Percentiles rank a stretch among this genome's conserved stretches.
phyloP scores from a whole-genome alignment of 2,888 invertebrate genomes.

The Ophioninae sp. region DNA sequence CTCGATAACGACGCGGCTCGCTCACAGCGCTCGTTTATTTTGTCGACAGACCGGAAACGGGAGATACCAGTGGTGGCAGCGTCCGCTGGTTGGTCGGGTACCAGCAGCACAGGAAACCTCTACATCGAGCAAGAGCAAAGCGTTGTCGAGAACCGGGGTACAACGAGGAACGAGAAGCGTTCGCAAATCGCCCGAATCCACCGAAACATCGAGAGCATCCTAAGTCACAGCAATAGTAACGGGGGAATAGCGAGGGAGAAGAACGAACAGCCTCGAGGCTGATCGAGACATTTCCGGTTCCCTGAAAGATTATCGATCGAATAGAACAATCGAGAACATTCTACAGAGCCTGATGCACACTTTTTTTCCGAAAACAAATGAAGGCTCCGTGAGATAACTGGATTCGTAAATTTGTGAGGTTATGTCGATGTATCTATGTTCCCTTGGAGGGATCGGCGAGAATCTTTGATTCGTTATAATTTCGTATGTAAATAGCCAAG shows the following conservation, averaged over 20 bases:
- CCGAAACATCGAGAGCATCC: constrained; percentile 76
- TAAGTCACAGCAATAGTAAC: constrained; percentile 69
- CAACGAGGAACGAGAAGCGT: constrained; percentile 68
- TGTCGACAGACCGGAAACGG: constrained; percentile 75
- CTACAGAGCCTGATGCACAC: too few species aligned
- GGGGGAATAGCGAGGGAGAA: constrained; percentile 13
- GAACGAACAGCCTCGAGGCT: constrained; percentile 10
- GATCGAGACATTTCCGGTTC: background rate
- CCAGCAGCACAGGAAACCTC: constrained; percentile 71
- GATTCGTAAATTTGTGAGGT: too few species aligned
- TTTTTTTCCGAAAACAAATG: background rate
- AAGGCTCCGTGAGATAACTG: too few species aligned
- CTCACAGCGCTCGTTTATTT: constrained; percentile 47
- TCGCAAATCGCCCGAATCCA: constrained; percentile 75
- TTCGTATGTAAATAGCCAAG: constrained; percentile 40
- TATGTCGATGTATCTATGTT: too few species aligned
- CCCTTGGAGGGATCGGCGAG: background rate
- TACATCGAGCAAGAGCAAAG: constrained; percentile 74
- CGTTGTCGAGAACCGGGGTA: constrained; percentile 55
- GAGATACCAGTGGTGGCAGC: constrained; percentile 71
- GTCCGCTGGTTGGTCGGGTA: constrained; percentile 73
- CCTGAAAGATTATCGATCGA: background rate
- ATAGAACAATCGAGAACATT: background rate
- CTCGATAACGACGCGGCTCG: constrained; percentile 38
- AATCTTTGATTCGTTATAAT: constrained; percentile 8